Base-by-base conservation (phyloP, 1,140 invertebrate species). In the Aphelenchoides fujianensis region DNA sequence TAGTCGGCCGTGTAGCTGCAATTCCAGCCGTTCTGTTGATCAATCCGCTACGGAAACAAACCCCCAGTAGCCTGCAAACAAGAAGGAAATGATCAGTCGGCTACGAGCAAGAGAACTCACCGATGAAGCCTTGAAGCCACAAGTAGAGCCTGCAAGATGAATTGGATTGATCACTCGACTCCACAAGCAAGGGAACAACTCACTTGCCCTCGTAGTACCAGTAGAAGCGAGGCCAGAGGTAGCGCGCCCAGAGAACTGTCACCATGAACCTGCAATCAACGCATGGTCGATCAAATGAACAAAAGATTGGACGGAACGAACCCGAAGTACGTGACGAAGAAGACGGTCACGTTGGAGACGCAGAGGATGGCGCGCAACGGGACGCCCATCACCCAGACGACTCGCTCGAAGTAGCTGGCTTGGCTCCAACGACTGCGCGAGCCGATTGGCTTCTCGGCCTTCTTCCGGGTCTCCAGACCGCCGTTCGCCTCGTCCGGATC, bases 61-160 rank as follows among this genome's bases (percentile, higher is more conserved):
- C n/a, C 90, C 89, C 93, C 93, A 95, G 61, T 83, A 84, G 19
- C 63, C 41, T 48, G 41, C 41, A 48, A n/a, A n/a, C n/a, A n/a
- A n/a, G n/a, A n/a, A 48, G 12, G 41, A 48, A 48, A 48, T 48
- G 12, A 16, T 23, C 12, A 48, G 41, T 48, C 23, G 23, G 41
- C 41, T 48, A 48, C 41, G 23, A 48, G 41, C 41, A 48, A 48
- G n/a, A n/a, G 23, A 48, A 48, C 41, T 16, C 23, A 2, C 91
- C 90, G 37, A 95, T 92, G 90, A 95, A 93, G 54, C 90, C 89
- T 79, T 95, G 87, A 48, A 95, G 85, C 91, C 92, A 94, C 85
- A 92, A 91, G 85, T 93, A 95, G 86, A 95, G n/a, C n/a, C n/a
- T n/a, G n/a, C n/a, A n/a, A n/a, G n/a, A n/a, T n/a, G n/a, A n/a